These are phyloP conservation scores for Seriola aureovittata DNA, from an alignment of 2,113 vertebrate species.

Conservation along the genomic window DNA sequence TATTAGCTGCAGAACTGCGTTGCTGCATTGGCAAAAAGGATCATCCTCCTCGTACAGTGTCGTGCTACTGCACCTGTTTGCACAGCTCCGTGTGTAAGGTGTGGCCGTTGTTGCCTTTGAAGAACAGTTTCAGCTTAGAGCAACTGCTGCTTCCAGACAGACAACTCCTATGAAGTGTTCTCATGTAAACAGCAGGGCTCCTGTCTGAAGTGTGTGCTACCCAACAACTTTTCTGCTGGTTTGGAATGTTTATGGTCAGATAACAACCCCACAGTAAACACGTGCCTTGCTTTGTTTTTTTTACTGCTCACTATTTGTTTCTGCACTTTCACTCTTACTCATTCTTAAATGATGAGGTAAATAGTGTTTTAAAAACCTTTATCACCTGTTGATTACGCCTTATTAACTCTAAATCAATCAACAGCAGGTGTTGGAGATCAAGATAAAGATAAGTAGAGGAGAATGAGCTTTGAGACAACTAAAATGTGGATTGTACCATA, in stretches of 20 bases:
- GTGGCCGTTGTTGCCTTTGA: conserved; percentile 58
- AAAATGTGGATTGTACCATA: conserved; percentile 3
- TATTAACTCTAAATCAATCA: conserved; percentile 20
- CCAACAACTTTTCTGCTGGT: conserved; percentile 36
- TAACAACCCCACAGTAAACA: conserved; percentile 35
- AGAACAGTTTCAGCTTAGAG: conserved; percentile 38
- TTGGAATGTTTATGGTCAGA: conserved; percentile 28
- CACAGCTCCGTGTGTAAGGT: conserved; percentile 37
- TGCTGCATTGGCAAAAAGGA: not conserved
- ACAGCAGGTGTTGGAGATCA: not conserved
- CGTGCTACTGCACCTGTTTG: conserved; percentile 48
- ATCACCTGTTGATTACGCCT: not conserved
- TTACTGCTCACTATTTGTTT: not conserved
- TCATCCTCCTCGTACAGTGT: not conserved
- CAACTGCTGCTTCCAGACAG: conserved; percentile 22
- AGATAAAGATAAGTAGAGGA: not conserved
- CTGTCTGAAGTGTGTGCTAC: not conserved
- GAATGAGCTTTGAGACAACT: not conserved
- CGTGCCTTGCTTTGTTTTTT: not conserved
- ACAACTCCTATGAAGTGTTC: conserved; percentile 34
- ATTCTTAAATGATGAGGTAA: not conserved
- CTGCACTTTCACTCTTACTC: conserved; percentile 14
- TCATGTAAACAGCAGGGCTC: conserved; percentile 34
- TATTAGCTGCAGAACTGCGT: not conserved
- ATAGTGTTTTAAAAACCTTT: not conserved